Conservation (phyloP, 1,140 invertebrate genomes). For the Chionoecetes opilio region DNA sequence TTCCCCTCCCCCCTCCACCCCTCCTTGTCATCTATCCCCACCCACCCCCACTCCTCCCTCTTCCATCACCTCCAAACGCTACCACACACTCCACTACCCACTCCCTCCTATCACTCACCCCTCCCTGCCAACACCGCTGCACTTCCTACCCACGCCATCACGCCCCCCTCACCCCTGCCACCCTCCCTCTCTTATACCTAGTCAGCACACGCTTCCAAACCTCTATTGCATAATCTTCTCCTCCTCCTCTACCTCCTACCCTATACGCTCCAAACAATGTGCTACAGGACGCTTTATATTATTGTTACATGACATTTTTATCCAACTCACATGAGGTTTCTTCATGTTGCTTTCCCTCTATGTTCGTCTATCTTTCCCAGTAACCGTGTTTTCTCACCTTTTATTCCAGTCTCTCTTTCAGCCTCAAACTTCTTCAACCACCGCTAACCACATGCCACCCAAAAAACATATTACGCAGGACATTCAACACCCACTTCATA, state of each 20-base stretch:
- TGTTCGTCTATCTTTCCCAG: neutral
- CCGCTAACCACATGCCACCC: too few species aligned
- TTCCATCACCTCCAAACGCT: neutral
- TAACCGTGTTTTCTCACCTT: neutral
- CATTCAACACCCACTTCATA: too few species aligned
- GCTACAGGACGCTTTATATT: neutral
- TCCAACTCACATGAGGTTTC: neutral
- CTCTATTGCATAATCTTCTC: neutral
- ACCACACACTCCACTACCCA: neutral
- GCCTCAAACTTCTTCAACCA: neutral
- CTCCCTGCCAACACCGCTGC: too few species aligned
- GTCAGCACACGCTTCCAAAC: too few species aligned
- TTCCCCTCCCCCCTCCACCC: neutral
- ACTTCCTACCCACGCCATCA: too few species aligned
- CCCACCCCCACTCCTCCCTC: neutral
- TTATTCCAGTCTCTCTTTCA: neutral
- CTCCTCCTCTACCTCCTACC: neutral
- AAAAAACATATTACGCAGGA: too few species aligned
- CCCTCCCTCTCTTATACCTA: too few species aligned
- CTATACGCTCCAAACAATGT: neutral
- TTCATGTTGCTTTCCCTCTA: neutral
- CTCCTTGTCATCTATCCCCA: too few species aligned
- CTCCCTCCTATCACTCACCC: neutral
- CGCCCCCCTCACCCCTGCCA: too few species aligned
- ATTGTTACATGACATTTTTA: neutral